Evolutionary conservation across 2,888 invertebrate genomes (phyloP), one percentile per base, ranked within the genome.

Genomic region (Asteroscopus sphinx): DNA sequence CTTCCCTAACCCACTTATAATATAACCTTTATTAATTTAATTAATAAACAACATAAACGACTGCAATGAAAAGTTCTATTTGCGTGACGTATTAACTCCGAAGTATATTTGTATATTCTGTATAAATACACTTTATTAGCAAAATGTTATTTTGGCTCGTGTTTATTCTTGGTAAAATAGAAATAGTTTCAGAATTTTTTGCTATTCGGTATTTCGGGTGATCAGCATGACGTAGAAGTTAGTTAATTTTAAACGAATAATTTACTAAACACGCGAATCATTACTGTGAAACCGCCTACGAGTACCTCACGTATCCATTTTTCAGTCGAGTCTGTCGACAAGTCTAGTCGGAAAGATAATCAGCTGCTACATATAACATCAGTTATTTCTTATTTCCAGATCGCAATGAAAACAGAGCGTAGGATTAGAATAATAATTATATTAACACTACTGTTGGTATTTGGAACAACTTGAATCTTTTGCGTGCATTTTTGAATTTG

Each of bases 241-340:
- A 48, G 59, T 57, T 75, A 59, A 75, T 60, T 63, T 68, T 36
- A 51, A 65, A 65, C 51, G 35, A 44, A 47, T 36, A 57, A 70
- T 57, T 66, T 51, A 66, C 42, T 45, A 66, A 71, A 61, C 53
- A 49, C 46, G 26, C 37, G 59, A 67, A 36, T 58, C 49, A 52
- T 53, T 52, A 13, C 57, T 30, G 42, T n/a, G 26, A 42, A 39
- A 53, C 56, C 76, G 33, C 60, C 59, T 64, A 60, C 54, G 35
- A 21, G 3, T 47, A 58, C 33, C 52, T 68, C 16, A 56, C 49
- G 72, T 64, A 58, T 35, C 68, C 30, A 68, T 63, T 61, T 75
- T 57, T 62, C 36, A 64, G 49, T 51, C 21, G 45, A 53, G 15
- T 47, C 49, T 75, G 52, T 67, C 52, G 52, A 53, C 61, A 55